Base-by-base conservation (phyloP, 2,888 invertebrate species). In the Alcis repandata region DNA sequence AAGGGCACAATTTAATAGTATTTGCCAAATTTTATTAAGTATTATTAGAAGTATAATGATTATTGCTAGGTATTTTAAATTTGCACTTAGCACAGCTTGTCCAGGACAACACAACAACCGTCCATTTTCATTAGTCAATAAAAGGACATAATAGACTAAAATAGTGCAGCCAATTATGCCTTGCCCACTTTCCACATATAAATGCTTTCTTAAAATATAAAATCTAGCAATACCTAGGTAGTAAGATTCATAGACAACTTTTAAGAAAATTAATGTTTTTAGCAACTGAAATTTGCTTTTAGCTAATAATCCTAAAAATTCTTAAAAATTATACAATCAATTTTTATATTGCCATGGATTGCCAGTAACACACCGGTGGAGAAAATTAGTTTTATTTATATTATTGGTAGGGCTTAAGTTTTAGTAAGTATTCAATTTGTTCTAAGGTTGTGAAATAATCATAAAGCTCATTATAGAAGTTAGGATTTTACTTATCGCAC, bases 81-180 rank as follows among this genome's bases (percentile, higher is more conserved):
- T 68, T 57, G 72, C 68, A 62, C 62, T 62, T 41, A 68, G 68
- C 73, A 65, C 67, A 70, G 77, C 79, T 75, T 78, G 65, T 72
- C 73, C 73, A 60, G 60, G 65, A 62, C 27, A 32, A 58, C 33
- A 67, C 72, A 75, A 75, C 77, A 71, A 73, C 82, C 82, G 83
- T 83, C 83, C 83, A 83, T 81, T 81, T 79, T 78, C 56, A 73
- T 73, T 77, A 77, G 76, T 66, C 57, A 36, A 20, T 43, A 51
- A 57, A 64, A 59, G 51, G 59, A 59, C 43, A 59, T 11, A 20
- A n/a, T 17, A 13, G 7, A 15, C 2, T 17, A 33, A 19, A 32
- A 27, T 27, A 22, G 27, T 22, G 15, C 22, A 27, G 27, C 11
- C 43, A 43, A 19, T 17, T 4, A 2, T 17, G 17, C 41, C 41